Conservation (phyloP, 1,140 invertebrate genomes). For the Drosophila prosaltans region DNA sequence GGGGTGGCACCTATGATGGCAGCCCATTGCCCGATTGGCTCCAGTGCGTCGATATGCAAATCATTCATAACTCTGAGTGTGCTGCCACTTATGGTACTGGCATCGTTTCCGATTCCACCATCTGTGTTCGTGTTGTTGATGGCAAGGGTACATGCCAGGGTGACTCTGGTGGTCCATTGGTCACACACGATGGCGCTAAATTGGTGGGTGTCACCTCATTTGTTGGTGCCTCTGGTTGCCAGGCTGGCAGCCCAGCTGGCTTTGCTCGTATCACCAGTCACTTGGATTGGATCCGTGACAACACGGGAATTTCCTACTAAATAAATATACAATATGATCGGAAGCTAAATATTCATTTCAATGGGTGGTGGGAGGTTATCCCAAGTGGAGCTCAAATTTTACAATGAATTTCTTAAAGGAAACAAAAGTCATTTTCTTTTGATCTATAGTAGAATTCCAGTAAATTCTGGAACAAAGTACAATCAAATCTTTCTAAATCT, state of each 20-base stretch:
- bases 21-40: slow-evolving; percentile 26
- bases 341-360: neutral
- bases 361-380: neutral
- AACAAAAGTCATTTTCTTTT: no score
- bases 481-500: no score
- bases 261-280: slow-evolving; percentile 84
- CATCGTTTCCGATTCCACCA: slow-evolving; percentile 21
- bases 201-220: slow-evolving; percentile 84
- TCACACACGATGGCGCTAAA: slow-evolving; percentile 76
- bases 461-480: no score
- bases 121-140: slow-evolving; percentile 44
- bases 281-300: slow-evolving; percentile 84
- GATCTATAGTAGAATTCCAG: no score
- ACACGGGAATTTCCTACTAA: slow-evolving; percentile 46
- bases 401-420: no score
- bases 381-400: no score
- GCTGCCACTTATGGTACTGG: slow-evolving; percentile 16
- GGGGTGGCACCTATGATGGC: slow-evolving; percentile 38
- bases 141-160: slow-evolving; percentile 75
- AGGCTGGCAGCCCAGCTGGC: slow-evolving; percentile 78
- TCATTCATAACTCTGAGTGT: slow-evolving; percentile 26
- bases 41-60: slow-evolving; percentile 32
- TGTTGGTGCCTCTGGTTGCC: slow-evolving; percentile 28
- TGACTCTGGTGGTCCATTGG: slow-evolving; percentile 85
- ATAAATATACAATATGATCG: neutral